Conservation (phyloP, 2,113 vertebrate species). For the Pan paniscus region DNA sequence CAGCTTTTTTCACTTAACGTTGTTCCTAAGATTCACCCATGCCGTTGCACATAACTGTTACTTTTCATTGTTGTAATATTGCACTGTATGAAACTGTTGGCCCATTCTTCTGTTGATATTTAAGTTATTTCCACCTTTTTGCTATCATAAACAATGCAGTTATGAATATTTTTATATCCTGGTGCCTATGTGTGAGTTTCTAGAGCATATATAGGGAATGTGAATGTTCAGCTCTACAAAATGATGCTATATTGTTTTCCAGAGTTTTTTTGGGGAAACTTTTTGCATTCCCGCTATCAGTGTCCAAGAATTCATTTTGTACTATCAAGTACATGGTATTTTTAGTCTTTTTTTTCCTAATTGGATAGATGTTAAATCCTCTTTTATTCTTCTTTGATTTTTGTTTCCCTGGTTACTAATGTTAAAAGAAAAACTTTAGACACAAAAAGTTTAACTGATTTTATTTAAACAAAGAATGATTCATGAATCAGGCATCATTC, state of each 20-base stretch:
- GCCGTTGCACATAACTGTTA: background rate
- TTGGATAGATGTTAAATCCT: background rate
- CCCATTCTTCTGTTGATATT: background rate
- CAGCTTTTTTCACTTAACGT: background rate
- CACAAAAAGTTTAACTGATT: background rate
- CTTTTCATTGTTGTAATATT: background rate
- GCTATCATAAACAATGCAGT: background rate
- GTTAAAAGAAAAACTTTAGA: background rate
- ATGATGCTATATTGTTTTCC: background rate
- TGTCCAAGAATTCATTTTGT: background rate
- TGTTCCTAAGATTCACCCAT: background rate
- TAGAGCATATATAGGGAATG: background rate
- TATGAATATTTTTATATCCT: background rate
- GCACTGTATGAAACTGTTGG: background rate
- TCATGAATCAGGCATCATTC: background rate
- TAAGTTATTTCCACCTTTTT: background rate
- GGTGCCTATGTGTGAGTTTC: background rate
- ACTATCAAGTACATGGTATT: background rate
- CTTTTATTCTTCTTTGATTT: background rate
- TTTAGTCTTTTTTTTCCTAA: background rate
- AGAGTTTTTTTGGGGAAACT: background rate
- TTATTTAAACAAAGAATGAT: background rate
- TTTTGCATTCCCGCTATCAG: background rate
- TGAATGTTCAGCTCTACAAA: background rate
- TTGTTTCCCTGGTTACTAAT: background rate